Base-by-base conservation (phyloP, 2,113 vertebrate species). In the Epinephelus moara region DNA sequence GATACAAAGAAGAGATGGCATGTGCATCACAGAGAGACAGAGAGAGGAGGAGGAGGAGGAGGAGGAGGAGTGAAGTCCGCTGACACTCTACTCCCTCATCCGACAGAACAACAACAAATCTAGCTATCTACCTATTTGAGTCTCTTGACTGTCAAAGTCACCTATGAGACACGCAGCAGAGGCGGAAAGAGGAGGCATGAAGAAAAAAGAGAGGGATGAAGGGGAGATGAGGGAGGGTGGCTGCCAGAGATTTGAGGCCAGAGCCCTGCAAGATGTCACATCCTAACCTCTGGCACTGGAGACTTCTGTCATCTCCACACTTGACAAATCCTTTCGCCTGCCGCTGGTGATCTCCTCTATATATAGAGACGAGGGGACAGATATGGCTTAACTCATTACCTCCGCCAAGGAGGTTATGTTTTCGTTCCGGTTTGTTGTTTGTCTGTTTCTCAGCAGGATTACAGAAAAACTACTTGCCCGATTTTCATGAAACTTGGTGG, bases 231-330 rank as follows among this genome's bases (percentile, higher is more conserved):
- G 64, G 42, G 63, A 5, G 33, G 60, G 40, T 10, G 19, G 61
- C n/a, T 63, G 78, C 62, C 55, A 82, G 75, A 76, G 87, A 87
- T 79, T 78, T 76, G 9, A 83, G 77, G 19, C 68, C 68, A 74
- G 67, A 81, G 74, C 69, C 68, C 59, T 72, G 82, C 78, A 73
- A 70, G 83, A 91, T 86, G 89, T 93, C 90, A 80, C 73, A 82
- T 89, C 59, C 70, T 85, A 85, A 93, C 85, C 88, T 88, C 89
- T 75, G 80, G 87, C 85, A 70, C 76, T 67, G 76, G 66, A 80
- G 80, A 81, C 75, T 83, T 84, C 80, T 90, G 89, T 90, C 90
- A 92, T 89, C 85, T 80, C 82, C 67, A 75, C 84, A 85, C 80
- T 91, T 94, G 92, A 80, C 88, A 80, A 82, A 90, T 89, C 88